A percentile compares a stretch with the other conserved stretches of the same genome.
phyloP scores from a whole-genome alignment of 1,140 invertebrate genomes.

The Planococcus citri region DNA sequence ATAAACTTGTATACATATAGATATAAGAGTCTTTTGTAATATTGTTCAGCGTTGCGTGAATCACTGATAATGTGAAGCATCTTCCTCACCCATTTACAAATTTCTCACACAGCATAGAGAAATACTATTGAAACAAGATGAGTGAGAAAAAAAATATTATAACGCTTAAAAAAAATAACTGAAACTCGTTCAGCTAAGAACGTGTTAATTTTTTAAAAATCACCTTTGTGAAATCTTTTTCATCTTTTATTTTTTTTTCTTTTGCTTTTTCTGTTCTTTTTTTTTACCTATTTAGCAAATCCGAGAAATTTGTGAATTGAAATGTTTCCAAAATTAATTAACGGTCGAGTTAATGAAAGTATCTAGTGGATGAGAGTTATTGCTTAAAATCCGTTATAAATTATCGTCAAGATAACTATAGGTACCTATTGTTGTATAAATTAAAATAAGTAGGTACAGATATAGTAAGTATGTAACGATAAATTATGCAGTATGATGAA shows the following conservation, averaged over 20 bases:
- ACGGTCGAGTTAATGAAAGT: no score
- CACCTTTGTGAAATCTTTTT: slow-evolving; percentile 1
- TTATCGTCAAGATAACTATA: no score
- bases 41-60: slow-evolving; percentile 16
- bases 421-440: no score
- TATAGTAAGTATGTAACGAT: no score
- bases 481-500: no score
- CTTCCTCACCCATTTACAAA: not conserved
- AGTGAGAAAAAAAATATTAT: not conserved
- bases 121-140: not conserved
- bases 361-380: no score
- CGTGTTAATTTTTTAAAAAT: slow-evolving; percentile 13
- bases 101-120: not conserved
- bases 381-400: no score
- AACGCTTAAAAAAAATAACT: not conserved
- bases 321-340: not conserved
- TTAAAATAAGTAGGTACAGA: no score
- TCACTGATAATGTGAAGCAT: slow-evolving; percentile 14
- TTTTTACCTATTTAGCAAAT: not conserved
- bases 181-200: slow-evolving; percentile 10
- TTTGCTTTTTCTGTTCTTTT: no score
- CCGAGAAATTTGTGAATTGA: not conserved
- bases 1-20: not conserved
- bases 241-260: not conserved
- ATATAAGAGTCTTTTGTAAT: slow-evolving; percentile 3